Evolutionary conservation across 2,888 invertebrate genomes (phyloP).

Genomic region (Notodonta dromedarius): DNA sequence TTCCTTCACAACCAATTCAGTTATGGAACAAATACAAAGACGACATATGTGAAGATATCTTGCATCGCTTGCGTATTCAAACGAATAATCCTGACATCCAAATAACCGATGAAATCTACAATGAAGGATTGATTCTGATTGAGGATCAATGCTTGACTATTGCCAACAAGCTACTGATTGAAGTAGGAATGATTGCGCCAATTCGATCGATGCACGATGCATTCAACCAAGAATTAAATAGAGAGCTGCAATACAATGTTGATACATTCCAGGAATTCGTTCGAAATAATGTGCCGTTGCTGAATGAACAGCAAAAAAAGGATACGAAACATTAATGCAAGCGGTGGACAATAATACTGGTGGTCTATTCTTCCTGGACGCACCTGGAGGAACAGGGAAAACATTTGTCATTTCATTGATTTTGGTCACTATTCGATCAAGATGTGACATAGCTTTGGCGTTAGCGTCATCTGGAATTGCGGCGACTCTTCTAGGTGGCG

Average conservation of each 20-base stretch:
- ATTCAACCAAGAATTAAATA: slow-evolving; percentile 31
- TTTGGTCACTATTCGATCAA: slow-evolving; percentile 25
- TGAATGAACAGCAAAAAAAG: slow-evolving; percentile 23
- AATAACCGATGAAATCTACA: slow-evolving; percentile 30
- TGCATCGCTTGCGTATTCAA: slow-evolving; percentile 11
- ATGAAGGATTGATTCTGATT: slow-evolving; percentile 34
- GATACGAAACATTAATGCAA: slow-evolving; percentile 31
- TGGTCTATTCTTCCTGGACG: slow-evolving; percentile 14
- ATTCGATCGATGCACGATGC: slow-evolving; percentile 25
- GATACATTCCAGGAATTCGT: slow-evolving; percentile 29
- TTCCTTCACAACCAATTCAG: slow-evolving; percentile 13
- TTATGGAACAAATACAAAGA: slow-evolving; percentile 20
- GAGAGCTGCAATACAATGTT: slow-evolving; percentile 27
- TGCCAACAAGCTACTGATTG: slow-evolving; percentile 32
- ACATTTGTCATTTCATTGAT: slow-evolving; percentile 24
- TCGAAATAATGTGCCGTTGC: slow-evolving; percentile 27
- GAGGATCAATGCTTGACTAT: slow-evolving; percentile 33
- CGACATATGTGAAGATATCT: slow-evolving; percentile 17
- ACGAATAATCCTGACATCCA: slow-evolving; percentile 18
- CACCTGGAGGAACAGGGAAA: slow-evolving; percentile 25
- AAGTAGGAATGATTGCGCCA: slow-evolving; percentile 26
- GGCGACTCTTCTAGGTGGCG: slow-evolving; percentile 24
- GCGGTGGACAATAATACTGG: slow-evolving; percentile 34
- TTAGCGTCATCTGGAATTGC: slow-evolving; percentile 29
- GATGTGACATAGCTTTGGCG: slow-evolving; percentile 24